phyloP scores from a whole-genome alignment of 2,113 vertebrate genomes.

The Gopherus evgoodei region DNA sequence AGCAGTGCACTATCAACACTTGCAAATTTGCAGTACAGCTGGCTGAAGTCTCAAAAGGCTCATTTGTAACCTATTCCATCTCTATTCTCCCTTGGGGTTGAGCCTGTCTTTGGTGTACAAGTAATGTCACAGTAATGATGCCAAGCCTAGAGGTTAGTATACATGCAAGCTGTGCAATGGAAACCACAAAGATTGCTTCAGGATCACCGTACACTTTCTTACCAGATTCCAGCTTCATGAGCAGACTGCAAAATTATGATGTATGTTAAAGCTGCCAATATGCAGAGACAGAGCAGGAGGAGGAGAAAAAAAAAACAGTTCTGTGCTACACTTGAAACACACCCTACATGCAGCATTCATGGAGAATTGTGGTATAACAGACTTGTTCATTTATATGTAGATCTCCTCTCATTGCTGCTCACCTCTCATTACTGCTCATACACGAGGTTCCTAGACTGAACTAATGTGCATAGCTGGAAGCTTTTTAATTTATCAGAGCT shows the following conservation, averaged over 20 bases:
- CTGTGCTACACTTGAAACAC: rapidly evolving
- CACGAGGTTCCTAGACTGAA: background rate
- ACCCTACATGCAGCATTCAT: rapidly evolving
- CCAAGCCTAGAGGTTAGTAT: background rate
- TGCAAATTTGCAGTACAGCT: background rate
- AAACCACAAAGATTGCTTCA: rapidly evolving
- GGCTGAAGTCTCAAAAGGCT: background rate
- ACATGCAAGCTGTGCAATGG: rapidly evolving
- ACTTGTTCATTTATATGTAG: background rate
- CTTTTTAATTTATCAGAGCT: background rate
- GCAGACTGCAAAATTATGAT: background rate
- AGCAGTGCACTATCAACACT: rapidly evolving
- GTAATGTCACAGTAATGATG: background rate
- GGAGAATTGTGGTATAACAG: background rate
- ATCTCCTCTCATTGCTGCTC: background rate
- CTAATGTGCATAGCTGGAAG: background rate
- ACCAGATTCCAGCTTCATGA: background rate
- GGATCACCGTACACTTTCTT: background rate
- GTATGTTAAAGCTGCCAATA: background rate
- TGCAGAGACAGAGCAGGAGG: background rate
- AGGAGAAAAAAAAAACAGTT: background rate
- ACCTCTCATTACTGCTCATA: background rate
- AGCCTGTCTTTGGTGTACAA: rapidly evolving
- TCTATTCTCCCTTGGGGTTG: background rate
- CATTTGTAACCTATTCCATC: background rate